Percentiles rank a stretch among this genome's conserved stretches.
Evolutionary conservation across 1,140 invertebrate species (phyloP).

Genomic region (Bombus fervidus): DNA sequence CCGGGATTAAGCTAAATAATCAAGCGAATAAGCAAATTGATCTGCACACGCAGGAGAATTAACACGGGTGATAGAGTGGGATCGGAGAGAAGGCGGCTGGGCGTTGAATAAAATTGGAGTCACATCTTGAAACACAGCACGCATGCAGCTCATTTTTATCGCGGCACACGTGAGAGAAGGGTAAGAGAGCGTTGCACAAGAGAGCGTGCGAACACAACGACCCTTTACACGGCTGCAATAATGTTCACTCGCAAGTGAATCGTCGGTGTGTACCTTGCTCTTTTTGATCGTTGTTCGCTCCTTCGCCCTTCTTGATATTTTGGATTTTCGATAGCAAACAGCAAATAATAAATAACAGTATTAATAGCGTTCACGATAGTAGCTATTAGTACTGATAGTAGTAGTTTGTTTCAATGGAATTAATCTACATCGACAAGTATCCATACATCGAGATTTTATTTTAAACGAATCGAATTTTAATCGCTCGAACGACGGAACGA

Average conservation of each 20-base stretch:
- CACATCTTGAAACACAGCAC: no score
- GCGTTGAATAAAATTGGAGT: not conserved
- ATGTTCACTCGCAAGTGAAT: slow-evolving; percentile 46
- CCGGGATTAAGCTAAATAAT: not conserved
- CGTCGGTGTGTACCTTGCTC: slow-evolving; percentile 33
- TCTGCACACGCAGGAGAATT: not conserved
- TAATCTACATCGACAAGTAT: not conserved
- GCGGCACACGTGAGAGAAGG: slow-evolving; percentile 31
- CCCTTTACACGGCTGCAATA: slow-evolving; percentile 54
- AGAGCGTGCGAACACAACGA: slow-evolving; percentile 72
- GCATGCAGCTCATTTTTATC: slow-evolving; percentile 27
- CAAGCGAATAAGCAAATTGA: not conserved
- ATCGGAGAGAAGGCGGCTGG: not conserved
- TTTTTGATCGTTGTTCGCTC: not conserved
- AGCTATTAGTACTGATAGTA: no score
- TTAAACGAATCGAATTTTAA: no score
- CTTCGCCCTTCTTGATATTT: not conserved
- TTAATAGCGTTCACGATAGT: no score
- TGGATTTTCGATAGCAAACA: no score
- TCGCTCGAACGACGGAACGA: no score
- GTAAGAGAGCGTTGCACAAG: slow-evolving; percentile 59
- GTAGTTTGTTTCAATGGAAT: not conserved
- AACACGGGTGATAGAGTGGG: not conserved
- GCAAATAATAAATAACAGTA: no score
- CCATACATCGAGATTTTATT: no score